Base-by-base conservation (phyloP, 1,140 invertebrate genomes). In the Philaenus spumarius region DNA sequence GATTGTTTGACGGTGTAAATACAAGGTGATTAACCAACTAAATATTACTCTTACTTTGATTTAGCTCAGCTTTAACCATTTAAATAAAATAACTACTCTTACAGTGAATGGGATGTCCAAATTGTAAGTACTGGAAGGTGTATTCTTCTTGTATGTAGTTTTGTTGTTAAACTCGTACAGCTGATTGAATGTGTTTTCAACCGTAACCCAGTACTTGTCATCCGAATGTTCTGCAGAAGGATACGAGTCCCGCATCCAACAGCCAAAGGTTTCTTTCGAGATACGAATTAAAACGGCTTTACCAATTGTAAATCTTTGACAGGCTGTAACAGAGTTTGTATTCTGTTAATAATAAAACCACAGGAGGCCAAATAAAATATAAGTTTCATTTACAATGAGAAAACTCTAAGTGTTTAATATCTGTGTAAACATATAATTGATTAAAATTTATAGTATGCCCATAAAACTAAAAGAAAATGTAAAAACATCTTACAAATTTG, bases 251-350 rank as follows among this genome's bases (percentile, higher is more conserved):
- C 85, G 78, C 77, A 95, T 83, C 93, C 93, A 97, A 22, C 84
- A 82, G 14, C 92, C 93, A 58, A 83, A 86, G 15, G 54, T 55
- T 62, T 85, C 79, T 51, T 87, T 84, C 61, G 87, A 86, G 22
- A 79, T 83, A 9, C 87, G 82, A 69, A 92, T 85, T 69, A 89
- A 93, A 0, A 96, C 90, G 1, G 94, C 91, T 68, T 95, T 95
- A 0, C 93, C 94, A 43, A 96, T 87, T 0, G 90, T 89, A 66
- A 91, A 90, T 6, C 95, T 77, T 60, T 88, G 80, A 69, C 93
- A 95, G 71, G 89, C 92, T 94, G 72, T 24, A 75, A 77, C 39
- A 43, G 9, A n/a, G n/a, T n/a, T n/a, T n/a, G n/a, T n/a, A n/a
- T n/a, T n/a, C n/a, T n/a, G n/a, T n/a, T n/a, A n/a, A n/a, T n/a